Percentiles rank a stretch among this genome's conserved stretches.
Evolutionary conservation across 1,140 invertebrate genomes (phyloP).

Genomic region (Drosophila persimilis): DNA sequence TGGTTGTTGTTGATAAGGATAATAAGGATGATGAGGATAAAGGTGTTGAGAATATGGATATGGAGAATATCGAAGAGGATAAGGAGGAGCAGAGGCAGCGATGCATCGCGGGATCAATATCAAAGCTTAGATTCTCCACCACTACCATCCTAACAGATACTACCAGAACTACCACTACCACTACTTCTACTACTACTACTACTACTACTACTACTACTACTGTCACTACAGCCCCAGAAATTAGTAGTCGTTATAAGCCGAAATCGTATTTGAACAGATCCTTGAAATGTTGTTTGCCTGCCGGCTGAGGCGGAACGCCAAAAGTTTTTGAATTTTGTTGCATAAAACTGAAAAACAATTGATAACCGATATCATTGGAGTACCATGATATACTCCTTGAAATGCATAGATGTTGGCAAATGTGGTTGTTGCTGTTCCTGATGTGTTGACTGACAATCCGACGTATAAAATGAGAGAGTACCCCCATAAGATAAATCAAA

Average conservation of each 20-base stretch:
- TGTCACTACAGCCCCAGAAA: constrained; percentile 57
- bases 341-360: constrained; percentile 66
- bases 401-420: constrained; percentile 64
- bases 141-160: constrained; percentile 30
- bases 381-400: too few relatives aligned
- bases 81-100: constrained; percentile 12
- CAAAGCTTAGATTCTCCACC: constrained; percentile 14
- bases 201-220: constrained; percentile 48
- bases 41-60: constrained; percentile 16
- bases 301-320: constrained; percentile 44
- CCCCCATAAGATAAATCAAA: constrained; percentile 12
- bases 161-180: constrained; percentile 4
- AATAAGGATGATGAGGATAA: constrained; percentile 13
- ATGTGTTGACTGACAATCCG: constrained; percentile 59
- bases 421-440: constrained; percentile 79
- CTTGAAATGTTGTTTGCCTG: constrained; percentile 67
- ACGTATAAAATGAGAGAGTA: constrained; percentile 43
- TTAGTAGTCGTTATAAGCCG: constrained; percentile 56
- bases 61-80: constrained; percentile 21
- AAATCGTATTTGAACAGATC: constrained; percentile 73
- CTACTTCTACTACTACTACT: constrained; percentile 36
- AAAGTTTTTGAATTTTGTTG: constrained; percentile 80
- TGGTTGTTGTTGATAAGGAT: constrained; percentile 45
- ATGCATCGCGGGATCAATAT: constrained; percentile 34
- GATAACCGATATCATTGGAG: constrained; percentile 21